A percentile compares a stretch with the other conserved stretches of the same genome.
Evolutionary conservation across 2,113 vertebrate species (phyloP).

Genomic region (Chrysemys picta): DNA sequence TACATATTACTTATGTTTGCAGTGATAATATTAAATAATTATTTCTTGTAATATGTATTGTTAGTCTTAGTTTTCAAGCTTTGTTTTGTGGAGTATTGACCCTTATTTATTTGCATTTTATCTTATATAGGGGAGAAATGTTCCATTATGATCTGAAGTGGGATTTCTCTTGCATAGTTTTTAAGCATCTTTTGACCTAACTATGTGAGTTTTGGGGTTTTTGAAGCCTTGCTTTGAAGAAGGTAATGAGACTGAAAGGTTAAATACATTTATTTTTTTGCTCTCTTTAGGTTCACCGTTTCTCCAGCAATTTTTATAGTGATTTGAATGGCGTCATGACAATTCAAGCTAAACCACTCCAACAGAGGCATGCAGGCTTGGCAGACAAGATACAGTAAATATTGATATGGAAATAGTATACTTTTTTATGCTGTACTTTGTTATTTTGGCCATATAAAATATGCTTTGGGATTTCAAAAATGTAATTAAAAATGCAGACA

Average conservation of each 20-base stretch:
- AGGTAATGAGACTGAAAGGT: neutral
- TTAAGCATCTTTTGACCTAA: neutral
- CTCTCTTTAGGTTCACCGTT: constrained; percentile 72
- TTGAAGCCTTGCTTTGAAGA: neutral
- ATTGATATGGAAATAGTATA: neutral
- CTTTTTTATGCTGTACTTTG: neutral
- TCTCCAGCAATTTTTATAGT: constrained; percentile 75
- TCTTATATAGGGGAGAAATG: neutral
- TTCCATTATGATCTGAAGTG: neutral
- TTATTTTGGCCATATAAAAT: neutral
- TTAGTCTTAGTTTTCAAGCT: too few species aligned
- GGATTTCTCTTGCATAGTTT: neutral
- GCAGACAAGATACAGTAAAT: constrained; percentile 82
- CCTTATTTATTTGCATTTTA: neutral
- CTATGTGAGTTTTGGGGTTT: neutral
- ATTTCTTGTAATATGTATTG: neutral
- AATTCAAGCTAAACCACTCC: constrained; percentile 87
- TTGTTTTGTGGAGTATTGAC: neutral
- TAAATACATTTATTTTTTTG: constrained; percentile 1
- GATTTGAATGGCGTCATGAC: constrained; percentile 89
- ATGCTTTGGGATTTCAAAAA: neutral
- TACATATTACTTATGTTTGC: neutral
- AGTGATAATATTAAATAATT: neutral
- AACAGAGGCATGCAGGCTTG: constrained; percentile 79
- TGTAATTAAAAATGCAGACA: neutral